phyloP scores from a whole-genome alignment of 2,888 invertebrate genomes.

The Chaetoderma sp. region DNA sequence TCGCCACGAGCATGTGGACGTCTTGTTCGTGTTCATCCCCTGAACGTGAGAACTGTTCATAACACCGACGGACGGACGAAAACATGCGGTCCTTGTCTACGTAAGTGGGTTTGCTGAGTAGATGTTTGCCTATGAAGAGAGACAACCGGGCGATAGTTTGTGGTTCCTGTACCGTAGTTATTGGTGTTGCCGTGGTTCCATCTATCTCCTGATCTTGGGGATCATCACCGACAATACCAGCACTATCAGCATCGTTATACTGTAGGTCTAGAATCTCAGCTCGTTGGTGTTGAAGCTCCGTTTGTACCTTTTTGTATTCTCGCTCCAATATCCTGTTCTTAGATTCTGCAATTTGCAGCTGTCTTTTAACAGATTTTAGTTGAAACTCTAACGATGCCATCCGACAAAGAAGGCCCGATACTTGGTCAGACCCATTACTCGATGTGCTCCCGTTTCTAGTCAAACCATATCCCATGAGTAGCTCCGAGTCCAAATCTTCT shows the following conservation, averaged over 20 bases:
- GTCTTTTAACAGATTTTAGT: constrained; percentile 50
- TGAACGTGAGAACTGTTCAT: constrained; percentile 53
- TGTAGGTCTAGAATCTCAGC: constrained; percentile 46
- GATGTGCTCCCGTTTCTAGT: too few relatives aligned
- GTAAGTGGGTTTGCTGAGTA: constrained; percentile 53
- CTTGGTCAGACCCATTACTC: constrained; percentile 28
- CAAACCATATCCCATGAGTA: neutral
- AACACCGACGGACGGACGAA: constrained; percentile 52
- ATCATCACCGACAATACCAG: constrained; percentile 58
- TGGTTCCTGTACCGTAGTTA: too few relatives aligned
- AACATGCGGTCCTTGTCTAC: constrained; percentile 56
- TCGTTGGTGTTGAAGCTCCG: constrained; percentile 50
- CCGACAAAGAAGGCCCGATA: constrained; percentile 49
- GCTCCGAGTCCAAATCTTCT: constrained; percentile 36
- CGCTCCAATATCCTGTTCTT: constrained; percentile 54
- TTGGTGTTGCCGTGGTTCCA: too few relatives aligned
- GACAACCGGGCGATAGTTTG: constrained; percentile 57
- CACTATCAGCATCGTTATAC: constrained; percentile 51
- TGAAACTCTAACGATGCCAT: constrained; percentile 58
- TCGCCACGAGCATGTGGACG: constrained; percentile 65
- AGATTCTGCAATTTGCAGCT: constrained; percentile 55
- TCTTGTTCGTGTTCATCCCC: constrained; percentile 53
- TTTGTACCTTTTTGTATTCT: constrained; percentile 50
- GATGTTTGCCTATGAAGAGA: constrained; percentile 51
- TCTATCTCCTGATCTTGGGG: too few relatives aligned